Conservation (phyloP, 2,113 vertebrate genomes). For the Podocnemis expansa region DNA sequence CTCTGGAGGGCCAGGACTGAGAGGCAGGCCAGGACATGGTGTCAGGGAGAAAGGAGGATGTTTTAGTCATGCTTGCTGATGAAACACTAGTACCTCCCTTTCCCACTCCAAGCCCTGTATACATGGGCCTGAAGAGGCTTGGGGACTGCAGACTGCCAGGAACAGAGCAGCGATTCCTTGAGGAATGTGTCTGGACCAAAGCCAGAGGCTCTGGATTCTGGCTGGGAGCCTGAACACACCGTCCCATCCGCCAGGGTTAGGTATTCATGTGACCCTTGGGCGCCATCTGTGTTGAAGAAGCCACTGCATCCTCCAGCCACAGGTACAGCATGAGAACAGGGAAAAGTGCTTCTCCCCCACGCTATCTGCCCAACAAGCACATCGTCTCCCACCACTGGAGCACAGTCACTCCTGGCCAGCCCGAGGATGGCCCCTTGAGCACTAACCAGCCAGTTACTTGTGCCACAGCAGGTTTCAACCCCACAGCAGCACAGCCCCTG, state of each 20-base stretch:
- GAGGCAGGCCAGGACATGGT: not conserved
- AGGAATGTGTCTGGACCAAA: not conserved
- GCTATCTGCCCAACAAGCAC: not conserved
- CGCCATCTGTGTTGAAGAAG: not conserved
- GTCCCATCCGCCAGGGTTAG: not conserved
- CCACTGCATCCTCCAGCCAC: not conserved
- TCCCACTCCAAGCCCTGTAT: not conserved
- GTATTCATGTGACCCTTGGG: not conserved
- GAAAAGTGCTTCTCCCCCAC: not conserved
- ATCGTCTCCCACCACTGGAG: not conserved
- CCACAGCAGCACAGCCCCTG: not conserved
- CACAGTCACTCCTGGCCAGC: not conserved
- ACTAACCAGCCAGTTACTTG: not conserved
- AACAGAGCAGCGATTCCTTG: not conserved
- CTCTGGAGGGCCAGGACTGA: too few relatives aligned
- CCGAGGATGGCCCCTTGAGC: too few relatives aligned
- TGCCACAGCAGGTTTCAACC: too few relatives aligned
- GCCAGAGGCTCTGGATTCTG: not conserved
- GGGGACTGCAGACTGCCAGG: not conserved
- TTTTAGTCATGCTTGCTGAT: not conserved
- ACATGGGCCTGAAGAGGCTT: rapidly evolving
- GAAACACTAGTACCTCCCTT: not conserved
- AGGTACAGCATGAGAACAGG: not conserved
- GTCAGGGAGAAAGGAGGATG: too few relatives aligned
- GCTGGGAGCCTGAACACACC: not conserved